Conservation (phyloP, 2,797 vertebrate genomes). For the Petrocephalus sullivani region DNA sequence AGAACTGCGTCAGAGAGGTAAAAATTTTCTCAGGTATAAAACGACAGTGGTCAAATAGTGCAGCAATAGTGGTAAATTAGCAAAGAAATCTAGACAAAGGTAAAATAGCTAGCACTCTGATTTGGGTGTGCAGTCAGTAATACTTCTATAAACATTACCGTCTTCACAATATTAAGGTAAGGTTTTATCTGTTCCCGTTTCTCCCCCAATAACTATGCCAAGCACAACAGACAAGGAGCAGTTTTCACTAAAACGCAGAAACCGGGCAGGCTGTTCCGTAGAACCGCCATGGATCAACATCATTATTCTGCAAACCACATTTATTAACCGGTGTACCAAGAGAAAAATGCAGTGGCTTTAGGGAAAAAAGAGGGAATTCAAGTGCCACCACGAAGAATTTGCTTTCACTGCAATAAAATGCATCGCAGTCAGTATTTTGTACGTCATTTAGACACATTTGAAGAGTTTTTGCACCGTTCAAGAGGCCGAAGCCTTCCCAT, state of each 20-base stretch:
- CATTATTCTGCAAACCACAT: not conserved
- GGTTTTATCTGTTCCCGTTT: not conserved
- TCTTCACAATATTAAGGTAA: not conserved
- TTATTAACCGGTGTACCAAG: not conserved
- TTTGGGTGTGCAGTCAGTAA: slow-evolving; percentile 10
- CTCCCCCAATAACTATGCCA: not conserved
- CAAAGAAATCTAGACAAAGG: not conserved
- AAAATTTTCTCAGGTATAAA: slow-evolving; percentile 14
- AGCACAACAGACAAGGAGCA: not conserved
- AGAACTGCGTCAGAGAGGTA: slow-evolving; percentile 31
- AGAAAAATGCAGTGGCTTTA: not conserved
- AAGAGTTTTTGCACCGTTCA: not conserved
- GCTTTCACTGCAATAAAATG: not conserved
- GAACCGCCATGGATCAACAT: not conserved
- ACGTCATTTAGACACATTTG: not conserved
- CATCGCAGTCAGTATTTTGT: not conserved
- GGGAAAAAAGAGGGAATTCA: not conserved
- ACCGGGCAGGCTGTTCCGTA: not conserved
- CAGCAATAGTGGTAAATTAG: slow-evolving; percentile 33
- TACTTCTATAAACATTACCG: not conserved
- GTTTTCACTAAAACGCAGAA: not conserved
- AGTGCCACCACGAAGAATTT: not conserved
- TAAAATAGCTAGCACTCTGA: slow-evolving; percentile 1
- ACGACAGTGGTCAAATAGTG: not conserved
- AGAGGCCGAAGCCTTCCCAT: not conserved